Percentiles rank a stretch among this genome's conserved stretches.
phyloP scores from a whole-genome alignment of 1,140 invertebrate species.

The Muscidifurax raptorellus region DNA sequence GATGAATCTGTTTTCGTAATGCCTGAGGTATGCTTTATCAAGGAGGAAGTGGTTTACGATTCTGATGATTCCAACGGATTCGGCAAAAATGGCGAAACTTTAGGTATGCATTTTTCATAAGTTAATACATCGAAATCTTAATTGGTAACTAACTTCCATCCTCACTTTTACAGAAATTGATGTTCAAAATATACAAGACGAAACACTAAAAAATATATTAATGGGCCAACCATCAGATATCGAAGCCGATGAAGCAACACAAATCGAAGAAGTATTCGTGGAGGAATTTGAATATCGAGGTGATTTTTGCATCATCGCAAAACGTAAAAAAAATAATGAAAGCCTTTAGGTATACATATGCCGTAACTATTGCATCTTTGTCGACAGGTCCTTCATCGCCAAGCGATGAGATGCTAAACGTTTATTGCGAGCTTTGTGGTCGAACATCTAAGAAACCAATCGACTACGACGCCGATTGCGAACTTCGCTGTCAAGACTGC shows the following conservation, averaged over 20 bases:
- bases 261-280: background rate
- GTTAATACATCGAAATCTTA: background rate
- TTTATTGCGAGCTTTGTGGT: background rate
- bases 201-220: background rate
- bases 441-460: background rate
- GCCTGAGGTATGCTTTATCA: background rate
- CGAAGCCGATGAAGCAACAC: background rate
- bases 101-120: background rate
- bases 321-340: background rate
- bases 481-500: background rate
- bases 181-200: background rate
- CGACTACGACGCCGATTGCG: background rate
- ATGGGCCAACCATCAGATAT: background rate
- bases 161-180: background rate
- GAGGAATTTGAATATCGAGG: background rate
- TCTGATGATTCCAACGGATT: background rate
- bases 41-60: constrained; percentile 1
- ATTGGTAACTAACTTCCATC: too few species aligned
- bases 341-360: too few species aligned
- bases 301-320: background rate
- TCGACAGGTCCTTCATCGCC: background rate
- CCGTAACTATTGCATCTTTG: too few species aligned
- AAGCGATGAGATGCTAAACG: background rate
- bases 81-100: background rate
- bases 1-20: background rate